Conservation (phyloP, 1,140 invertebrate genomes). For the Subanguina moxae region DNA sequence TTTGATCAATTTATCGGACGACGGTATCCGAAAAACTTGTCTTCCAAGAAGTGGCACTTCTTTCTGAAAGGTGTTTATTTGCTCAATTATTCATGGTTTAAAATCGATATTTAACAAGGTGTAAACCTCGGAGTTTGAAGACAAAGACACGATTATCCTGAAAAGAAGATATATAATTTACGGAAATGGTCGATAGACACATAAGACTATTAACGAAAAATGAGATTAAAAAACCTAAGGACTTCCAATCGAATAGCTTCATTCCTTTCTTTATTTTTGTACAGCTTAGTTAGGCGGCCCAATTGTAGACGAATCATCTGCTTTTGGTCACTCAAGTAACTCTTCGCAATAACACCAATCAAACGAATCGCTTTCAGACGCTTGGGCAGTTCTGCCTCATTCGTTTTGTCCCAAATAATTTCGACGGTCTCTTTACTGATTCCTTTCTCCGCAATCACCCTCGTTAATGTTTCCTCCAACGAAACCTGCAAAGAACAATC, state of each 20-base stretch:
- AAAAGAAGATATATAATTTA: no score
- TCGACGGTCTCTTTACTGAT: constrained; percentile 9
- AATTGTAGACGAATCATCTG: constrained; percentile 13
- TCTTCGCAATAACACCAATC: constrained; percentile 28
- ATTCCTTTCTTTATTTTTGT: background rate
- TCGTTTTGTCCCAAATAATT: constrained; percentile 21
- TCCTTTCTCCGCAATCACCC: constrained; percentile 13
- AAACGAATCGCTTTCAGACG: constrained; percentile 20
- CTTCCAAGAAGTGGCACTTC: no score
- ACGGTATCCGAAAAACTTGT: constrained; percentile 2
- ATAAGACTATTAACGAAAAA: no score
- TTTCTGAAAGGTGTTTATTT: no score
- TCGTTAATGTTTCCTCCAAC: constrained; percentile 24
- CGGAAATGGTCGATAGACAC: no score
- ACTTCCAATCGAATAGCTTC: constrained; percentile 27
- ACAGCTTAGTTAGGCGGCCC: constrained; percentile 28
- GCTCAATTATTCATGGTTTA: no score
- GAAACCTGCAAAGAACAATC: constrained; percentile 11
- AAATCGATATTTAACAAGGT: no score
- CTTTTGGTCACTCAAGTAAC: constrained; percentile 13
- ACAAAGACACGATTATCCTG: no score
- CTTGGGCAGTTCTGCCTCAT: constrained; percentile 8
- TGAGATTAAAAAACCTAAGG: no score
- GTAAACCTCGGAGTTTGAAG: no score
- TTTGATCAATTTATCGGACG: constrained; percentile 23